These are phyloP conservation scores for Diachasma alloeum DNA, from an alignment of 1,140 invertebrate genomes.

Conservation along the genomic window DNA sequence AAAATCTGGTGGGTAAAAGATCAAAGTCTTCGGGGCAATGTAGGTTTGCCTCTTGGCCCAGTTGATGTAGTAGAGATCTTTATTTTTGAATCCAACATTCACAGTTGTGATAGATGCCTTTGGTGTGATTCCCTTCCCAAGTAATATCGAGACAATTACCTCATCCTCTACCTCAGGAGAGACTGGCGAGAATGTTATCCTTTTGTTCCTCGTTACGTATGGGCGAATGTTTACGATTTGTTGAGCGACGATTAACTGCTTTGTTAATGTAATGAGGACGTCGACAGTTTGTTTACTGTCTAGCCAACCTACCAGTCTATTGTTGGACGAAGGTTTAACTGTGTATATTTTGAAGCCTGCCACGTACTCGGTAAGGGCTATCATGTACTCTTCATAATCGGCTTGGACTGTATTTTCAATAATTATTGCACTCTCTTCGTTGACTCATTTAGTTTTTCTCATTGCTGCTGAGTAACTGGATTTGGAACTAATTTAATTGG, in stretches of 20 bases:
- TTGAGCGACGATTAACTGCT: neutral
- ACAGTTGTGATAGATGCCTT: neutral
- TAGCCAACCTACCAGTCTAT: conserved; percentile 1
- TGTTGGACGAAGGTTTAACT: neutral
- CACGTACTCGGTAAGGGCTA: neutral
- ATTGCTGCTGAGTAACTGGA: neutral
- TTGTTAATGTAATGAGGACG: neutral
- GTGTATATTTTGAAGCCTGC: neutral
- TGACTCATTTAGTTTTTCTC: neutral
- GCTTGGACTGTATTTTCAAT: conserved; percentile 10
- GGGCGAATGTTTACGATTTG: neutral
- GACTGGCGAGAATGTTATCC: neutral
- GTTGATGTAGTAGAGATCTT: neutral
- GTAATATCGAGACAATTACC: neutral
- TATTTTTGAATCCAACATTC: neutral
- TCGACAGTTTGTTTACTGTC: neutral
- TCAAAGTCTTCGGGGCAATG: neutral
- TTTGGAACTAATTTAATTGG: too few species aligned
- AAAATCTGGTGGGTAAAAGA: neutral
- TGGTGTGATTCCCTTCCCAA: neutral
- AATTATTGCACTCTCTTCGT: conserved; percentile 14
- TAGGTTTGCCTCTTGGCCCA: conserved; percentile 7
- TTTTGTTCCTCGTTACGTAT: neutral
- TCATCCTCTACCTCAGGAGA: neutral
- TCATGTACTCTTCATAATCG: conserved; percentile 1